Conservation (phyloP, 2,797 vertebrate genomes). For the Pseudotriccus pelzelni region DNA sequence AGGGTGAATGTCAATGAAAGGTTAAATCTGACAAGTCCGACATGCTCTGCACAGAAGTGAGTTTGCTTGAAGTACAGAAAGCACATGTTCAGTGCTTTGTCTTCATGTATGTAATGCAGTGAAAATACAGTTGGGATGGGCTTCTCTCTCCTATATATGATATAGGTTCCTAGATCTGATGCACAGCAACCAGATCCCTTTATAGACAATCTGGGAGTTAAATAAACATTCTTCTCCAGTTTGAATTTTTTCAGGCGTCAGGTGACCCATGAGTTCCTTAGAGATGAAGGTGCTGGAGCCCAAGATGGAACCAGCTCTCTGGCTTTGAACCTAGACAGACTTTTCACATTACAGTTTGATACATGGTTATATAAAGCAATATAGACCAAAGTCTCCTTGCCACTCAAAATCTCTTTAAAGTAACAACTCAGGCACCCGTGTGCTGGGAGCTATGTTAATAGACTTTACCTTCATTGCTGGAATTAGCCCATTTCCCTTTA, state of each 20-base stretch:
- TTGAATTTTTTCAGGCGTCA: background rate
- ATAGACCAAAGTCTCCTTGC: background rate
- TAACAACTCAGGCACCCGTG: background rate
- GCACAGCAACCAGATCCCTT: background rate
- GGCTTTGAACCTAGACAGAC: background rate
- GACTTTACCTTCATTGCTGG: background rate
- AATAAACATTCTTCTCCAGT: background rate
- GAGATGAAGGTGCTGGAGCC: background rate
- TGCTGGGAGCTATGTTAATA: background rate
- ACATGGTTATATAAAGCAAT: background rate
- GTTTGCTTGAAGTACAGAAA: background rate
- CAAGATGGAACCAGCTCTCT: background rate
- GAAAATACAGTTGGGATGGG: background rate
- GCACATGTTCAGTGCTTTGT: background rate
- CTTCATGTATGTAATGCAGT: background rate
- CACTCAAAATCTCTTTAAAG: background rate
- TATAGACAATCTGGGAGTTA: background rate
- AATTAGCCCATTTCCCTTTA: background rate
- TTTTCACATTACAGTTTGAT: accelerated
- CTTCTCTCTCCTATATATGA: background rate
- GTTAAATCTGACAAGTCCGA: background rate
- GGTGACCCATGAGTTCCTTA: background rate
- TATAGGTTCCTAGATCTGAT: background rate
- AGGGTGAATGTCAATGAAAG: background rate
- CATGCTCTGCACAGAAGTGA: background rate